A percentile compares a stretch with the other conserved stretches of the same genome.
Conservation (phyloP, 2,113 vertebrate genomes). For the Tetrao urogallus region DNA sequence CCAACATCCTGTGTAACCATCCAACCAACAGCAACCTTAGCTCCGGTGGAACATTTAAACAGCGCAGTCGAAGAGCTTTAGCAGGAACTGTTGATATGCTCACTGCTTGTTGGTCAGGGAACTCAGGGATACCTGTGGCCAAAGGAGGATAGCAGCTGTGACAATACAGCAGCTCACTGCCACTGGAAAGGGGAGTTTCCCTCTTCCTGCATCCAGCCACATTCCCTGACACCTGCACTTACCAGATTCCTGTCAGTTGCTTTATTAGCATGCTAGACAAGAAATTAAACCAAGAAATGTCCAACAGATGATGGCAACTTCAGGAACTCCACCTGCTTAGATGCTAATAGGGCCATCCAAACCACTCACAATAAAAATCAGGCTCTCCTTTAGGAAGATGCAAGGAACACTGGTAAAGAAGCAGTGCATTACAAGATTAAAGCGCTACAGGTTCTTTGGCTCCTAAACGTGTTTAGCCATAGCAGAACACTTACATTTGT, state of each 20-base stretch:
- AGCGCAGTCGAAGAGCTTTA: background rate
- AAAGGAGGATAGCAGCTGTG: background rate
- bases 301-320: background rate
- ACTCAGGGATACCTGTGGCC: background rate
- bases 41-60: background rate
- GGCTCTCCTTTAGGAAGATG: background rate
- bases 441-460: background rate
- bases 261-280: background rate
- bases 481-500: slow-evolving; percentile 12
- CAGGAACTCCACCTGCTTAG: background rate
- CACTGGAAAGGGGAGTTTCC: background rate
- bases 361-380: background rate
- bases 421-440: background rate
- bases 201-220: background rate
- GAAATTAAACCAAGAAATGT: background rate
- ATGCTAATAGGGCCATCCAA: background rate
- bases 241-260: fast-evolving
- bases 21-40: background rate
- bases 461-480: background rate
- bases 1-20: background rate
- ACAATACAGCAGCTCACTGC: background rate
- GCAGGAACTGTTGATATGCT: background rate
- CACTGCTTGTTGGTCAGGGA: background rate
- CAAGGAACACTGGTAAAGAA: fast-evolving
- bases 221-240: background rate